A percentile compares a stretch with the other conserved stretches of the same genome.
phyloP scores from a whole-genome alignment of 1,140 invertebrate species.

The Bombus sibiricus region DNA sequence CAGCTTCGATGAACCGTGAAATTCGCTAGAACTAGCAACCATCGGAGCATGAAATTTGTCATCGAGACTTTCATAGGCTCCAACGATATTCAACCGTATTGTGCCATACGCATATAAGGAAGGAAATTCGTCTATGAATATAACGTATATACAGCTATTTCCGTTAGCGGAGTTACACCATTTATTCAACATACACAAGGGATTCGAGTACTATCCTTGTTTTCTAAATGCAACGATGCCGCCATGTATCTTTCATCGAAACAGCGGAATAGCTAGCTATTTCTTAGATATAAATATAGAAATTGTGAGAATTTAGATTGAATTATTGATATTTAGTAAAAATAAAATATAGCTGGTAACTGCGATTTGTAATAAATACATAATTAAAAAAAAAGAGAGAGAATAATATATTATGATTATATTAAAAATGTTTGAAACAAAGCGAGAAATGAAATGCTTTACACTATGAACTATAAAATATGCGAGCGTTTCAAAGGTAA shows the following conservation, averaged over 20 bases:
- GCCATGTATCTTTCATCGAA: no score
- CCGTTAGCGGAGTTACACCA: conserved; percentile 1
- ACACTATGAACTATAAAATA: no score
- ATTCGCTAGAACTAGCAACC: conserved; percentile 64
- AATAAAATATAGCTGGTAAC: not conserved
- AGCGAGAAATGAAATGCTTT: no score
- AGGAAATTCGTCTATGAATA: conserved; percentile 39
- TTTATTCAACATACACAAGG: conserved; percentile 5
- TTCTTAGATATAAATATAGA: not conserved
- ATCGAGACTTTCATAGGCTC: conserved; percentile 61
- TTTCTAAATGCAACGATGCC: not conserved
- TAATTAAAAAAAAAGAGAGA: no score
- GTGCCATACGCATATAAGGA: conserved; percentile 37
- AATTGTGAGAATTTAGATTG: not conserved
- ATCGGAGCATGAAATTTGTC: conserved; percentile 71
- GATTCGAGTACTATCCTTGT: not conserved
- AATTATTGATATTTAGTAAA: not conserved
- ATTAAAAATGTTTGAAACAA: no score
- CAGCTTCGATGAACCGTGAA: conserved; percentile 68
- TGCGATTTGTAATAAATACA: no score
- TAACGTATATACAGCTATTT: conserved; percentile 10
- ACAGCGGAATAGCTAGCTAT: not conserved
- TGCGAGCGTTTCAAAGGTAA: no score
- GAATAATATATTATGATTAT: no score
- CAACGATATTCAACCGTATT: conserved; percentile 51